Percentiles rank a stretch among this genome's conserved stretches.
Evolutionary conservation across 2,113 vertebrate species (phyloP).

Genomic region (Peromyscus maniculatus): DNA sequence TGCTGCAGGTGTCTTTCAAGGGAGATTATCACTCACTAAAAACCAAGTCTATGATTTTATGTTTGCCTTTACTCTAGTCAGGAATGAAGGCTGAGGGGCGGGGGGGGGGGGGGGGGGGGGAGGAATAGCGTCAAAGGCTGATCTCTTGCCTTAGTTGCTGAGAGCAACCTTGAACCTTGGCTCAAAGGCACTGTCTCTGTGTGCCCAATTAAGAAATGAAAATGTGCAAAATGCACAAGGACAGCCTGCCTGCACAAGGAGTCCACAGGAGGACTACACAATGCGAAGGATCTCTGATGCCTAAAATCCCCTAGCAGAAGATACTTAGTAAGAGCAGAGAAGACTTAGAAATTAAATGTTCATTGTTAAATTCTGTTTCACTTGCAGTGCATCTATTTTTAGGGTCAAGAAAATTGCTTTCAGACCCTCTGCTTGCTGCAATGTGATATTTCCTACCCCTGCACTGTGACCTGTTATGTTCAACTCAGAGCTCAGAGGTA

Average conservation of each 20-base stretch:
- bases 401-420: conserved; percentile 45
- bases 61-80: neutral
- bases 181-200: neutral
- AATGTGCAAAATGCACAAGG: neutral
- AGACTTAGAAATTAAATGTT: conserved; percentile 18
- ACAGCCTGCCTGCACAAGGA: too few relatives aligned
- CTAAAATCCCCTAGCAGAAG: neutral
- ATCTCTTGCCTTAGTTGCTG: neutral
- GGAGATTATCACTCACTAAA: neutral
- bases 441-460: neutral
- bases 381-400: conserved; percentile 50
- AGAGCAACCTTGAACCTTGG: too few relatives aligned
- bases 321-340: neutral
- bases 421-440: neutral
- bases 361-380: conserved; percentile 52
- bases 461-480: neutral
- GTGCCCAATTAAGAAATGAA: neutral
- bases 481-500: neutral
- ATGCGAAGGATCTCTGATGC: neutral
- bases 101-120: too few relatives aligned
- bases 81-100: neutral
- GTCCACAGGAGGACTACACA: neutral
- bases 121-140: too few relatives aligned
- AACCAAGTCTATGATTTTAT: neutral
- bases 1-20: neutral